Evolutionary conservation across 2,797 vertebrate species (phyloP), one percentile per base, ranked within the genome.

Genomic region (Hemibagrus guttatus): DNA sequence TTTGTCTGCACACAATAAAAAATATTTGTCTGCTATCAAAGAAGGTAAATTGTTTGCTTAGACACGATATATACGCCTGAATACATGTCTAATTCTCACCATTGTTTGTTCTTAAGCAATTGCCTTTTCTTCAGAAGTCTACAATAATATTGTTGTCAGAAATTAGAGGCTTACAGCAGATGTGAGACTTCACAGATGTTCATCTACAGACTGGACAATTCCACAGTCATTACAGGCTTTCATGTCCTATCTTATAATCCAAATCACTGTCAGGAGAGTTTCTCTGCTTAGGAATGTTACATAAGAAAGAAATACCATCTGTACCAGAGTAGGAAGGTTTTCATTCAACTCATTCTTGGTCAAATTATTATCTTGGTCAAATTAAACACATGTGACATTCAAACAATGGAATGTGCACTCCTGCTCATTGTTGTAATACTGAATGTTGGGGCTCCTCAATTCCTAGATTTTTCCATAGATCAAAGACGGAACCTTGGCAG

Each of bases 121-220:
- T 61, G 19, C 35, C 21, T 23, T 58, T 52, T 2, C 39, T 81
- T 42, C n/a, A 58, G 52, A 81, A 26, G 35, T 54, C 58, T 85
- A n/a, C 84, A 75, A 68, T 64, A 72, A 68, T 46, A 59, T 31
- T 71, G 39, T 87, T 78, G 39, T 80, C 68, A 26, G 35, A 81
- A 85, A 72, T 59, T 2, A 56, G 52, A 82, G 63, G 31, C 16
- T 71, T 46, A 66, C 49, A 21, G 13, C 11, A 78, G 12, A 84
- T 74, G 23, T 71, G 3, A 83, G 81, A 71, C 66, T 64, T 54
- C 54, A 64, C n/a, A 84, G 56, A 66, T 63, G 61, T 83, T 66
- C 35, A 49, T 42, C 52, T 61, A 35, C 14, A 69, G 26, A 28
- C 26, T 83, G 23, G 3, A 42, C 26, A 14, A 35, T 59, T 31